Conservation (phyloP, 2,888 invertebrate species). For the Heliconius sara region DNA sequence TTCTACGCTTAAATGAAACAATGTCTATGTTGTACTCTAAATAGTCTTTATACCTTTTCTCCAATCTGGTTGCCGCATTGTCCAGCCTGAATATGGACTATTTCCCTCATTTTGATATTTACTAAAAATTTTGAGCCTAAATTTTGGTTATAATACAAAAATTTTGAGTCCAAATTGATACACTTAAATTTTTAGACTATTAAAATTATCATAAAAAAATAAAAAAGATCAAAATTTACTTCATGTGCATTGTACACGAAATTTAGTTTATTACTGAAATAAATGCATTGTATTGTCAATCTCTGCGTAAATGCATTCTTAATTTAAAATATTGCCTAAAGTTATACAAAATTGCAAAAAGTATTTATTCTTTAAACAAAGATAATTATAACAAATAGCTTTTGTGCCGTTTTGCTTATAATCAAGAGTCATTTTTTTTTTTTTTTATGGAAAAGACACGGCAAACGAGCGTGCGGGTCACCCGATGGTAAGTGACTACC, state of each 20-base stretch:
- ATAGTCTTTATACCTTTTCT: slow-evolving; percentile 84
- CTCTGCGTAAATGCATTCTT: slow-evolving; percentile 24
- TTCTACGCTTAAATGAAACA: too few relatives aligned
- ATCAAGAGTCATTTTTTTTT: too few relatives aligned
- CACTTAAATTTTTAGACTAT: slow-evolving; percentile 57
- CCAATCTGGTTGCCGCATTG: slow-evolving; percentile 87
- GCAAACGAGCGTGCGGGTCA: too few relatives aligned
- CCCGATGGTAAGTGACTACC: too few relatives aligned
- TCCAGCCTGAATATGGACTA: slow-evolving; percentile 88
- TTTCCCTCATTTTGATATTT: slow-evolving; percentile 87
- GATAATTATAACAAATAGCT: background rate
- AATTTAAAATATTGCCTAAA: slow-evolving; percentile 30
- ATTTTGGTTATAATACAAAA: slow-evolving; percentile 44
- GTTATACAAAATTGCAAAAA: background rate
- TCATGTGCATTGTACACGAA: slow-evolving; percentile 47
- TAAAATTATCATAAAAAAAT: slow-evolving; percentile 61
- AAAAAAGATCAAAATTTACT: slow-evolving; percentile 52
- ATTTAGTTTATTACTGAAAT: slow-evolving; percentile 41
- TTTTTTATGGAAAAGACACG: too few relatives aligned
- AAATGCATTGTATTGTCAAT: slow-evolving; percentile 27
- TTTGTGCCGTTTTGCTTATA: too few relatives aligned
- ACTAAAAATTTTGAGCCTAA: slow-evolving; percentile 65
- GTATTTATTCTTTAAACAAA: background rate
- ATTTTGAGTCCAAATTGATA: slow-evolving; percentile 23
- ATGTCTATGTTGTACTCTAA: too few relatives aligned